Conservation (phyloP, 2,888 invertebrate genomes). For the Scaptomyza tumidula region DNA sequence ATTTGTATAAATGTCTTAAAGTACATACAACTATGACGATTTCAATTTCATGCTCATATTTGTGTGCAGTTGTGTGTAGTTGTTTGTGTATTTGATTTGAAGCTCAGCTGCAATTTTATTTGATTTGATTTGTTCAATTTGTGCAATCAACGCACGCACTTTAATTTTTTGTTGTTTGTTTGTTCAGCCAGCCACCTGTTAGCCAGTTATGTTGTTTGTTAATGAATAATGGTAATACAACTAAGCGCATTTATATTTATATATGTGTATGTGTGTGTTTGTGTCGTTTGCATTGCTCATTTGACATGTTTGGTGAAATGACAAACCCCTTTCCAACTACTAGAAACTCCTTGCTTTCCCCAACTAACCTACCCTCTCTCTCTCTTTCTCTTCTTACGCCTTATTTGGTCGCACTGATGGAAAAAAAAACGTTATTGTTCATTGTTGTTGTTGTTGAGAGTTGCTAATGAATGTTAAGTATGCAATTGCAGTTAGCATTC, state of each 20-base stretch:
- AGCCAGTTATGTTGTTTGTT: slow-evolving; percentile 17
- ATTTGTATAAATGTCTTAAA: slow-evolving; percentile 24
- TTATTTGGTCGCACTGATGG: slow-evolving; percentile 40
- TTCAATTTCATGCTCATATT: slow-evolving; percentile 20
- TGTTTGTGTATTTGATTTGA: slow-evolving; percentile 29
- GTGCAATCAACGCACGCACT: slow-evolving; percentile 46
- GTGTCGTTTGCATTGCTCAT: slow-evolving; percentile 33
- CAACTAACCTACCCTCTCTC: not conserved
- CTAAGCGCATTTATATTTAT: not conserved
- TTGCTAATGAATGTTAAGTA: slow-evolving; percentile 28
- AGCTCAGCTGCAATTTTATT: slow-evolving; percentile 37
- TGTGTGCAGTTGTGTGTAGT: too few species aligned
- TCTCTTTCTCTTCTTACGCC: not conserved
- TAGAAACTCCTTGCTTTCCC: too few species aligned
- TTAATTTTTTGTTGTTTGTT: not conserved
- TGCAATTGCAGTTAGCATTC: slow-evolving; percentile 38
- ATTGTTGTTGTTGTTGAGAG: slow-evolving; percentile 22
- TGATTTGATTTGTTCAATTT: slow-evolving; percentile 15
- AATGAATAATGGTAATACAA: slow-evolving; percentile 40
- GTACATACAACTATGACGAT: slow-evolving; percentile 9
- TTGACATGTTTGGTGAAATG: slow-evolving; percentile 62
- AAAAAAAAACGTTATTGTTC: slow-evolving; percentile 52
- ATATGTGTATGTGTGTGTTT: not conserved
- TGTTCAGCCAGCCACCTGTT: slow-evolving; percentile 33
- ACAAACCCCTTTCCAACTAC: slow-evolving; percentile 3